A percentile compares a stretch with the other conserved stretches of the same genome.
Evolutionary conservation across 2,113 vertebrate genomes (phyloP).

Genomic region (Alethe diademata): DNA sequence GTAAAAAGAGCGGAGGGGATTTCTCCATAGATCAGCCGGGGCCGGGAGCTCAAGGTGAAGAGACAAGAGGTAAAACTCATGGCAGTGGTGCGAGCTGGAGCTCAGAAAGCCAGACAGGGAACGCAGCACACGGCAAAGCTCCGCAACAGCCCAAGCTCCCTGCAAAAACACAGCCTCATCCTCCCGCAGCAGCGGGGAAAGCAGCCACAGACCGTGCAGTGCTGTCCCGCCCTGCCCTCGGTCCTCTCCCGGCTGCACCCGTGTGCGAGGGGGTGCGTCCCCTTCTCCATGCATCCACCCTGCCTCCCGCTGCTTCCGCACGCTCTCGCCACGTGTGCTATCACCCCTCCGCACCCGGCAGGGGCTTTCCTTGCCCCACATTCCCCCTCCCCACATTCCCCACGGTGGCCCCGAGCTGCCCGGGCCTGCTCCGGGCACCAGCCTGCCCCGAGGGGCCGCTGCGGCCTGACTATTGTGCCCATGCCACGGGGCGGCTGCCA

Average conservation of each 20-base stretch:
- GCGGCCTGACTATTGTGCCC: too few relatives aligned
- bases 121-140: not conserved
- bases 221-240: not conserved
- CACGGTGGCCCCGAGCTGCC: not conserved
- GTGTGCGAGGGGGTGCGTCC: not conserved
- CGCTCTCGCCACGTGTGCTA: too few relatives aligned
- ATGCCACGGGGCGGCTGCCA: accelerated
- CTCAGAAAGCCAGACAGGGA: not conserved
- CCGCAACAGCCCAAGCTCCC: not conserved
- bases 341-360: not conserved
- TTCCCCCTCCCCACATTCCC: not conserved
- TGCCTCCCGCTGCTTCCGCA: not conserved
- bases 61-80: accelerated
- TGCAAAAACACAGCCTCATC: not conserved
- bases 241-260: not conserved
- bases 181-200: not conserved
- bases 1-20: not conserved
- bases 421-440: not conserved
- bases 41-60: accelerated
- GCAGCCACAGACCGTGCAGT: too few relatives aligned
- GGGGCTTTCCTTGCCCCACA: not conserved
- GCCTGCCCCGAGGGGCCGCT: too few relatives aligned
- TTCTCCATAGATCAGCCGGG: not conserved
- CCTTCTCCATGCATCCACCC: not conserved
- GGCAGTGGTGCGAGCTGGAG: not conserved